phyloP scores from a whole-genome alignment of 2,113 vertebrate genomes.

The Dinomys branickii region DNA sequence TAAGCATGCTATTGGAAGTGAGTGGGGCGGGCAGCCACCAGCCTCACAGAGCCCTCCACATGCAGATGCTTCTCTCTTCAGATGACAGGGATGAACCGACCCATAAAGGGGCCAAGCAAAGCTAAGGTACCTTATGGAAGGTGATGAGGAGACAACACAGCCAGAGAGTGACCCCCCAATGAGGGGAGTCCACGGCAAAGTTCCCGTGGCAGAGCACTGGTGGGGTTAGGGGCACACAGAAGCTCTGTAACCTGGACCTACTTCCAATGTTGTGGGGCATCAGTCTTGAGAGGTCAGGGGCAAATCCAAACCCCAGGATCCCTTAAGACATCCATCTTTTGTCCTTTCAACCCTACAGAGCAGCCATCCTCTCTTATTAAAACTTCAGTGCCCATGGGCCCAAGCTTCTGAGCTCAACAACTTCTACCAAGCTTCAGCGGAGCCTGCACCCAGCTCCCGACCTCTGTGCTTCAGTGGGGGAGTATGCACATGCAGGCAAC shows the following conservation, averaged over 20 bases:
- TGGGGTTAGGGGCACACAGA: neutral
- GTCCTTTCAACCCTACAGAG: neutral
- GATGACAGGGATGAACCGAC: neutral
- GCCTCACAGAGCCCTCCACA: neutral
- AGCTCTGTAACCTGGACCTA: neutral
- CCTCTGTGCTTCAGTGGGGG: neutral
- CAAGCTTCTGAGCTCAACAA: neutral
- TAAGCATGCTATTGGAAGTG: neutral
- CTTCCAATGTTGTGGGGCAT: neutral
- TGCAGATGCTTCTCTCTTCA: neutral
- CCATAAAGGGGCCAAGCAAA: neutral
- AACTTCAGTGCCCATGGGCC: neutral
- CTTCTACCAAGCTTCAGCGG: neutral
- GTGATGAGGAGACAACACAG: neutral
- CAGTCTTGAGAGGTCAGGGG: neutral
- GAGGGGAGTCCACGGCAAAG: neutral
- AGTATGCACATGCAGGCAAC: neutral
- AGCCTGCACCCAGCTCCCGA: neutral
- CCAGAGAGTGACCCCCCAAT: neutral
- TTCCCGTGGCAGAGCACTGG: neutral
- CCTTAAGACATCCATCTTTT: neutral
- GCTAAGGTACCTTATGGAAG: neutral
- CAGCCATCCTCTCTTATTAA: neutral
- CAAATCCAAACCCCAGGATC: neutral
- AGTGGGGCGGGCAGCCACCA: neutral